Conservation (phyloP, 2,888 invertebrate genomes). For the Koerneria pararmatus region DNA sequence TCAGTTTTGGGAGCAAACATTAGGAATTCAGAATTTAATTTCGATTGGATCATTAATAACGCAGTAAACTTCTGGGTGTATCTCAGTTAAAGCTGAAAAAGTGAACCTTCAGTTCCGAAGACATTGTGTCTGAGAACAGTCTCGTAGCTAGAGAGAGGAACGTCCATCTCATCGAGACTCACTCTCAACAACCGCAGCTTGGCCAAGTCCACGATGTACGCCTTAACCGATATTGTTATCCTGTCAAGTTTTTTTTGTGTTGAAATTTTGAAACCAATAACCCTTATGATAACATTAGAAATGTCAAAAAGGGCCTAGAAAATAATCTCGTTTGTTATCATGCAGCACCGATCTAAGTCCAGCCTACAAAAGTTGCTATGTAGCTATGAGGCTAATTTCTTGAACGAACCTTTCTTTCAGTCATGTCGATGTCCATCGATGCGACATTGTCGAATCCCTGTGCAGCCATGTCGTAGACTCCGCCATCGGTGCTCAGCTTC, state of each 20-base stretch:
- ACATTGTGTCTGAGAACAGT: slow-evolving; percentile 86
- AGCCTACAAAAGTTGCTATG: no score
- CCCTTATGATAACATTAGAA: no score
- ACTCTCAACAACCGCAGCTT: slow-evolving; percentile 56
- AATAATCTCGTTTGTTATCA: no score
- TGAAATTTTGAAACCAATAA: no score
- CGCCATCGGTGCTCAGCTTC: slow-evolving; percentile 86
- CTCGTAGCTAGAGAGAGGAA: slow-evolving; percentile 66
- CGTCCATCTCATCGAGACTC: slow-evolving; percentile 46
- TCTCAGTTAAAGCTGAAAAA: neutral
- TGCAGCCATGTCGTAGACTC: slow-evolving; percentile 75
- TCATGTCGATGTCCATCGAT: slow-evolving; percentile 85
- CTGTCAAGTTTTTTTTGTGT: no score
- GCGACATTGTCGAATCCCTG: slow-evolving; percentile 88
- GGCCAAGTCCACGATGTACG: slow-evolving; percentile 85
- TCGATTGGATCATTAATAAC: neutral
- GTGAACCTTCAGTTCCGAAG: slow-evolving; percentile 83
- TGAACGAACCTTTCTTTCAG: slow-evolving; percentile 73
- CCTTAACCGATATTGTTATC: no score
- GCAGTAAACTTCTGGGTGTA: no score
- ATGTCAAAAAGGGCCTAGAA: no score
- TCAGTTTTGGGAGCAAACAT: neutral
- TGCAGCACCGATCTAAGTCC: neutral
- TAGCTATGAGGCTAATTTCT: no score
- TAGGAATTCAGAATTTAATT: neutral